These are phyloP conservation scores for Petrophora chlorosata DNA, from an alignment of 2,888 invertebrate species.

Conservation along the genomic window DNA sequence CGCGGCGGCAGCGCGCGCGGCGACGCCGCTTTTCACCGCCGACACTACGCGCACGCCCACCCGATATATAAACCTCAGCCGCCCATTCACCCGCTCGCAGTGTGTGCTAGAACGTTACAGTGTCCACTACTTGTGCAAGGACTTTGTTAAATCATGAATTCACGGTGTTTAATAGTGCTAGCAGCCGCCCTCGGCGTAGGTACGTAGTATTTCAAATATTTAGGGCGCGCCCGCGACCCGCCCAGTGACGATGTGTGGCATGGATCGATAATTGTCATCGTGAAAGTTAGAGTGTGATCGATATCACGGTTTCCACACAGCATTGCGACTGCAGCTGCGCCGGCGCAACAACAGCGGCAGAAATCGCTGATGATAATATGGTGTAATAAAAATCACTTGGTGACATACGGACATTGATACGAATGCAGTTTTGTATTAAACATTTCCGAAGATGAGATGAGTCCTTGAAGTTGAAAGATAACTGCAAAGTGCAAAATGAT, in stretches of 20 bases:
- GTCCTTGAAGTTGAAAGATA: constrained; percentile 14
- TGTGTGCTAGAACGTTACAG: constrained; percentile 82
- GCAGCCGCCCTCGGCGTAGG: constrained; percentile 88
- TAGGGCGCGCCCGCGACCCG: constrained; percentile 61
- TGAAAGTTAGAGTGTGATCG: constrained; percentile 63
- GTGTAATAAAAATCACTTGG: constrained; percentile 46
- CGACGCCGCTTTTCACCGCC: constrained; percentile 73
- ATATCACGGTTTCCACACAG: constrained; percentile 55
- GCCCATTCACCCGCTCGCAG: constrained; percentile 83
- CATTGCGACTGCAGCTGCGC: constrained; percentile 46
- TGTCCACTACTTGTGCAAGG: constrained; percentile 78
- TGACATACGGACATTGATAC: constrained; percentile 26
- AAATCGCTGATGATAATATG: constrained; percentile 59
- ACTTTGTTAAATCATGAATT: constrained; percentile 80
- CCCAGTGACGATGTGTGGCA: constrained; percentile 49
- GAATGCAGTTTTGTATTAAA: constrained; percentile 1
- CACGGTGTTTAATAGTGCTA: constrained; percentile 84
- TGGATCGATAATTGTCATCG: constrained; percentile 49
- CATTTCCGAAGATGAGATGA: constrained; percentile 2
- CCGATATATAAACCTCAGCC: constrained; percentile 79
- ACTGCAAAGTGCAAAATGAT: constrained; percentile 17
- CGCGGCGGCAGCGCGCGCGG: constrained; percentile 57
- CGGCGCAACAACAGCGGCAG: constrained; percentile 54
- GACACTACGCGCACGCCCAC: constrained; percentile 67
- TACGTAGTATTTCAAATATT: constrained; percentile 84